Base-by-base conservation (phyloP, 2,888 invertebrate species). In the Corythucha ciliata region DNA sequence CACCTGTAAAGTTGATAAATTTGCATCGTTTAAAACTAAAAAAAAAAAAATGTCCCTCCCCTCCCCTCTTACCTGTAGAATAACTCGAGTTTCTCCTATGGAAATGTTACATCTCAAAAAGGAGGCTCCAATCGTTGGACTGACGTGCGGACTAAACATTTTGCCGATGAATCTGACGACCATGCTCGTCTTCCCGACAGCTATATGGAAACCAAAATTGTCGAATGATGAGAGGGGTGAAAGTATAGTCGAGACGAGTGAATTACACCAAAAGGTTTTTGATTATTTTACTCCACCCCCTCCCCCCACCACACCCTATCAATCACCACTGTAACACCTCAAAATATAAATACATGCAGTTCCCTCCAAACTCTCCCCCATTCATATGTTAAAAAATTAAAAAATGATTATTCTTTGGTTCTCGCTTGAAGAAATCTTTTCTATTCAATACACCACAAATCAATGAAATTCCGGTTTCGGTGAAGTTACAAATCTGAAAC, bases 171-270 rank as follows among this genome's bases (percentile, higher is more conserved):
- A 89, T 47, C 84, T 76, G 8, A 81, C 79, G 51, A 90, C 81
- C 56, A 91, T 73, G 60, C 88, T 86, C 1, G 91, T 90, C 69
- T 92, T 92, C 14, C 92, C 92, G 41, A 92, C 91, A 59, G 88
- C 92, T 91, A 72, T 18, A 73, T 72, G 36, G 36, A 54, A 48
- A 42, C 14, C 14, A 25, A 37, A 37, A 36, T 10, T n/a, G n/a
- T 4, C 16, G 3, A 20, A 14, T 42, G 14, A 4, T 10, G 26
- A 12, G 2, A 21, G 22, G 16, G n/a, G 18, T 16, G 10, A 20
- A 18, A 12, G 10, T 39, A 55, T 34, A 33, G 21, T 29, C 22
- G 12, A 29, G 12, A 29, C 29, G 12, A 10, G 10, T 37, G 16
- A 8, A 37, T 37, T 8, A 14, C 12, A 37, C 10, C 16, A 37